Conservation (phyloP, 1,140 invertebrate genomes). For the Tetramorium parvispinum region DNA sequence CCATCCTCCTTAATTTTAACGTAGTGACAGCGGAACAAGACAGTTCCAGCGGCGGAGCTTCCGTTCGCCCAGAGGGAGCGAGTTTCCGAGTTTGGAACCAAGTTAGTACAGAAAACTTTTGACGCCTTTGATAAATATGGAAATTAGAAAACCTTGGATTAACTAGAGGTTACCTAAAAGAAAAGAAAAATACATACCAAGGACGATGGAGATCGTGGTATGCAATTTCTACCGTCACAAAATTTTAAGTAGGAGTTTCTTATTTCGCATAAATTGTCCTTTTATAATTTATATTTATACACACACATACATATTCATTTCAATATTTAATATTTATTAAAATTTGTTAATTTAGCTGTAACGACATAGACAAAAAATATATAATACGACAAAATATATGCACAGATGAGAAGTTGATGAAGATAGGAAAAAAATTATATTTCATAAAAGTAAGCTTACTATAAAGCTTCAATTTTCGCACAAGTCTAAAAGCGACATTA, state of each 20-base stretch:
- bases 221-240: slow-evolving; percentile 1
- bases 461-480: not conserved
- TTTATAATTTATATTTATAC: slow-evolving; percentile 3
- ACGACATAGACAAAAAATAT: not conserved
- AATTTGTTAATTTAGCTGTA: not conserved
- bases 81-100: slow-evolving; percentile 60
- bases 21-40: slow-evolving; percentile 41
- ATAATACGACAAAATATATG: not conserved
- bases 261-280: slow-evolving; percentile 12
- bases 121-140: slow-evolving; percentile 75
- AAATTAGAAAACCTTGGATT: slow-evolving; percentile 72
- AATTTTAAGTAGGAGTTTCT: slow-evolving; percentile 16
- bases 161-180: slow-evolving; percentile 50
- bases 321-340: not conserved
- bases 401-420: not conserved
- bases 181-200: slow-evolving; percentile 49
- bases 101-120: slow-evolving; percentile 65
- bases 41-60: slow-evolving; percentile 52
- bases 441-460: not conserved
- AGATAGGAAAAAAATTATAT: not conserved
- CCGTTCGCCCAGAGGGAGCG: slow-evolving; percentile 12
- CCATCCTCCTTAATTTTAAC: slow-evolving; percentile 61
- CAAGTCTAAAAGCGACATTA: slow-evolving; percentile 6
- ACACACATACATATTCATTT: not conserved
- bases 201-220: not conserved